Evolutionary conservation across 2,797 vertebrate species (phyloP).

Genomic region (Neomorphus geoffroyi): DNA sequence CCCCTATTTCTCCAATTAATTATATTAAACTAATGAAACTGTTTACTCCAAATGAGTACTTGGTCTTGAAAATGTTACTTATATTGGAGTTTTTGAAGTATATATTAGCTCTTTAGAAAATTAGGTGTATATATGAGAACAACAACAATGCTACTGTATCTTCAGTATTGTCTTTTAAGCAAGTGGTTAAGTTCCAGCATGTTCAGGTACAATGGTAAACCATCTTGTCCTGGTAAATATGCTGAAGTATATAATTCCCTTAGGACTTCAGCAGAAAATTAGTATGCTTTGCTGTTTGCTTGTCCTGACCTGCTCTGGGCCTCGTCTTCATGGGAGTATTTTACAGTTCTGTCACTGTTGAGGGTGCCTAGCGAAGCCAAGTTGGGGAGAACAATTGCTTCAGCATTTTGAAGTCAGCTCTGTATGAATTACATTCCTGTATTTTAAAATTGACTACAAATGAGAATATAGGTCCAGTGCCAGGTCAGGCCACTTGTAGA

Average conservation of each 20-base stretch:
- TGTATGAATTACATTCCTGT: background rate
- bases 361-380: background rate
- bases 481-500: background rate
- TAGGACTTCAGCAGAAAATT: constrained; percentile 5
- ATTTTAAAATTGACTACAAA: background rate
- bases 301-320: constrained; percentile 27
- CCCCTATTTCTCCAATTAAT: background rate
- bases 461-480: background rate
- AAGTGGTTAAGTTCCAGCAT: constrained; percentile 1
- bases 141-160: background rate
- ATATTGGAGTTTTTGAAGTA: background rate
- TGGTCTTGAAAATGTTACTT: background rate
- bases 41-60: background rate
- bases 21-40: background rate
- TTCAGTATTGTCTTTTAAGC: background rate
- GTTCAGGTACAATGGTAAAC: background rate
- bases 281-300: background rate
- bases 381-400: background rate
- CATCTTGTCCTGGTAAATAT: background rate
- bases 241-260: constrained; percentile 12
- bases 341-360: background rate
- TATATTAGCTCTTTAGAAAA: background rate
- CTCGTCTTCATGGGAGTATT: background rate
- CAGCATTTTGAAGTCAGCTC: background rate
- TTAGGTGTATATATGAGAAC: rapidly evolving